A percentile compares a stretch with the other conserved stretches of the same genome.
phyloP scores from a whole-genome alignment of 2,888 invertebrate genomes.

The Achlya flavicornis region DNA sequence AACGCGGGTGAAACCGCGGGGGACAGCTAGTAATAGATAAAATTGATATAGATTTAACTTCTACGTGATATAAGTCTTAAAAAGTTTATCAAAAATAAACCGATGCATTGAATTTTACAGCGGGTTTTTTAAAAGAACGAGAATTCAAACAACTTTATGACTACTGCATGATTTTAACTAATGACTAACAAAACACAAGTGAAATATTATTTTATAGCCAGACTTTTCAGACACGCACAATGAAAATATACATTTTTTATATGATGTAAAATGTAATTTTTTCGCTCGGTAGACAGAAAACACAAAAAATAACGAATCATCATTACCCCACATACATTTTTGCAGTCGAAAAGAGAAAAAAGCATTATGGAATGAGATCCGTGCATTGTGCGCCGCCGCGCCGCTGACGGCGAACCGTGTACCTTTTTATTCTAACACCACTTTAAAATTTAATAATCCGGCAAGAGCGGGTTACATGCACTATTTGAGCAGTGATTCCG shows the following conservation, averaged over 20 bases:
- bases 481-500: conserved; percentile 4
- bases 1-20: too few species aligned
- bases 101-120: too few species aligned
- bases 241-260: not conserved
- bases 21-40: too few species aligned
- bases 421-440: conserved; percentile 33
- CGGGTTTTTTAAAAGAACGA: not conserved
- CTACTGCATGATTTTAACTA: not conserved
- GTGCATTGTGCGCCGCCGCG: conserved; percentile 37
- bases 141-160: not conserved
- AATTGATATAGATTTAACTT: too few species aligned
- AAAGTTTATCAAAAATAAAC: too few species aligned
- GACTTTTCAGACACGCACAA: not conserved
- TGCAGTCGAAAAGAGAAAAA: conserved; percentile 32
- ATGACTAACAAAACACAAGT: not conserved
- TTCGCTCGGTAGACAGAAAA: conserved; percentile 13
- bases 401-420: conserved; percentile 19
- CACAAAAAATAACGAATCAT: conserved; percentile 33
- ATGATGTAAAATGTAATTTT: conserved; percentile 6
- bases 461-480: conserved; percentile 2
- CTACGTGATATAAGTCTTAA: too few species aligned
- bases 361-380: conserved; percentile 42
- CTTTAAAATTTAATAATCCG: conserved; percentile 35
- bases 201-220: not conserved
- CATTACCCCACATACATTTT: conserved; percentile 35